phyloP scores from a whole-genome alignment of 2,113 vertebrate species.

The Balaenoptera acutorostrata region DNA sequence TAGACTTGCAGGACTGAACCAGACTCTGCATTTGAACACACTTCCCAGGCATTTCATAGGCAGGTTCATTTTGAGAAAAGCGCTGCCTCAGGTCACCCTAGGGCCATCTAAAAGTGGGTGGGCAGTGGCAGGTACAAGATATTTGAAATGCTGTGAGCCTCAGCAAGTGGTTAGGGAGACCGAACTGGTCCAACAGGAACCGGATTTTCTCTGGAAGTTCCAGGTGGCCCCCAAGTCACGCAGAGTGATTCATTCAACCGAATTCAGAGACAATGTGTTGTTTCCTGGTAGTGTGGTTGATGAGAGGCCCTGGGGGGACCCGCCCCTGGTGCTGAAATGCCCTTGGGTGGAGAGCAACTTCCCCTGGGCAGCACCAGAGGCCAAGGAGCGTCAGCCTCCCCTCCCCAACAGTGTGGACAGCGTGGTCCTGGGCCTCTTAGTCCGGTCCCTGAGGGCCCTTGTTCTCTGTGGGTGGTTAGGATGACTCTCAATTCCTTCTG shows the following conservation, averaged over 20 bases:
- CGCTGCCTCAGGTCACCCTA: not conserved
- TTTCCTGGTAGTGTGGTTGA: not conserved
- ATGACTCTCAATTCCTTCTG: not conserved
- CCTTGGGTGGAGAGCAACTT: not conserved
- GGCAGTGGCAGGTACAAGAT: not conserved
- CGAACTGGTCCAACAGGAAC: slow-evolving; percentile 27
- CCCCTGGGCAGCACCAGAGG: not conserved
- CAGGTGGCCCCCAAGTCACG: not conserved
- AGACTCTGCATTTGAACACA: not conserved
- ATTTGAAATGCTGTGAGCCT: not conserved
- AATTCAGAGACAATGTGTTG: not conserved
- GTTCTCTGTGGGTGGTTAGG: not conserved
- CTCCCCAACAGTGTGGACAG: rapidly evolving
- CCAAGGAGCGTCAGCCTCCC: too few species aligned
- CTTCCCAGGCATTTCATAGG: not conserved
- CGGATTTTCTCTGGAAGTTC: slow-evolving; percentile 34
- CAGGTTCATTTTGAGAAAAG: not conserved
- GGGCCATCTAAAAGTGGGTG: not conserved
- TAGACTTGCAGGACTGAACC: not conserved
- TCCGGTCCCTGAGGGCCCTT: not conserved
- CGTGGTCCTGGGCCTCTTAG: not conserved
- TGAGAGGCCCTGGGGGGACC: not conserved
- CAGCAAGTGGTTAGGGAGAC: not conserved
- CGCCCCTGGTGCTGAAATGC: not conserved
- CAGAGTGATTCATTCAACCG: not conserved